Conservation (phyloP, 1,140 invertebrate species). For the Drosophila repletoides region DNA sequence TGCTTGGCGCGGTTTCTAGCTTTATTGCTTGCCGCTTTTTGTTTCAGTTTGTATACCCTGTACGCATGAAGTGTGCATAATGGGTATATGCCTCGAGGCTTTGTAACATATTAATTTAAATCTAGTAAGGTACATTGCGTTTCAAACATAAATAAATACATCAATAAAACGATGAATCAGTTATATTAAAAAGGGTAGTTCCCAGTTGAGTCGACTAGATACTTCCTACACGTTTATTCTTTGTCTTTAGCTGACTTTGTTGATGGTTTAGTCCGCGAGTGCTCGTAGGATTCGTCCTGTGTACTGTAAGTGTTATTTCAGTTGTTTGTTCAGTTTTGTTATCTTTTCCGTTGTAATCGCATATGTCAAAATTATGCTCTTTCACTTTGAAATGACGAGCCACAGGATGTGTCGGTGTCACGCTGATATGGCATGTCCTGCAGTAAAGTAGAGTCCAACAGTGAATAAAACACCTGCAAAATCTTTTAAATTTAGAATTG, state of each 20-base stretch:
- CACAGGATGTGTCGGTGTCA: slow-evolving; percentile 53
- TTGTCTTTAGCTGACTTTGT: slow-evolving; percentile 30
- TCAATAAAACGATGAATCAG: too few species aligned
- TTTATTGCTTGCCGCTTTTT: slow-evolving; percentile 72
- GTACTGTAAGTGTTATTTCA: slow-evolving; percentile 19
- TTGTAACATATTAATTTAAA: too few species aligned
- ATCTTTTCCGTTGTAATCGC: slow-evolving; percentile 60
- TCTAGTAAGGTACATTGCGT: too few species aligned
- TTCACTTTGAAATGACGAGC: slow-evolving; percentile 63
- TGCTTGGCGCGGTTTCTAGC: slow-evolving; percentile 67
- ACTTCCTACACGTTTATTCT: too few species aligned
- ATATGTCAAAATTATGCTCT: slow-evolving; percentile 78
- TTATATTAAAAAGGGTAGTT: too few species aligned
- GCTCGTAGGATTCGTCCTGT: slow-evolving; percentile 1
- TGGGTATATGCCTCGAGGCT: too few species aligned
- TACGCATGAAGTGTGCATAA: not conserved
- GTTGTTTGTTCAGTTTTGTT: slow-evolving; percentile 28
- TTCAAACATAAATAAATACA: too few species aligned
- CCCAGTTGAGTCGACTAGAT: too few species aligned
- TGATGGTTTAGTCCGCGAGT: slow-evolving; percentile 40
- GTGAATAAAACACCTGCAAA: slow-evolving; percentile 16
- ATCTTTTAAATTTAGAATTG: slow-evolving; percentile 43
- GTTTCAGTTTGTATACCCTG: slow-evolving; percentile 45
- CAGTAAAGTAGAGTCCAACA: not conserved
- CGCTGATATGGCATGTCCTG: slow-evolving; percentile 41